Evolutionary conservation across 2,888 invertebrate genomes (phyloP).

Genomic region (Tetheella fluctuosa): DNA sequence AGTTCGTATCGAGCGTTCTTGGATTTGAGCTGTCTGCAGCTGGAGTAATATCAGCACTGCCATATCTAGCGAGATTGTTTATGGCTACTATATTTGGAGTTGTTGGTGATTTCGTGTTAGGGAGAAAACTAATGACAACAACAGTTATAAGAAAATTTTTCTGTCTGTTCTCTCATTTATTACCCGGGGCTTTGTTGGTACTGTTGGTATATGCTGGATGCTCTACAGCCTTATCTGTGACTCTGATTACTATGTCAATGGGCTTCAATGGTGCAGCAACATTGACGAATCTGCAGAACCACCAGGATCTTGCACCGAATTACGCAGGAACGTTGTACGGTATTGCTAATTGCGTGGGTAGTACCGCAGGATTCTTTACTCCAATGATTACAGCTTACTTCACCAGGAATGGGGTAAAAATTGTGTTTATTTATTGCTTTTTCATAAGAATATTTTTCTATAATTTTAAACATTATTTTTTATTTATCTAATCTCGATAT

Average conservation of each 20-base stretch:
- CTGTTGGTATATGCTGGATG: constrained; percentile 85
- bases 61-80: constrained; percentile 88
- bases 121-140: constrained; percentile 69
- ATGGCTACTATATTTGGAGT: constrained; percentile 89
- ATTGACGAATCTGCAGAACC: constrained; percentile 85
- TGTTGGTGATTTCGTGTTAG: constrained; percentile 86
- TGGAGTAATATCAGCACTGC: constrained; percentile 87
- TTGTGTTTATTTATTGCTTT: neutral
- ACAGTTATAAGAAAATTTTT: constrained; percentile 85
- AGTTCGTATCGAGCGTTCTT: constrained; percentile 88
- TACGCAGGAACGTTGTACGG: constrained; percentile 91
- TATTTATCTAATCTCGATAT: no score
- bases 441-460: neutral
- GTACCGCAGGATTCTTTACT: constrained; percentile 89
- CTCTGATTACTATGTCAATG: constrained; percentile 87
- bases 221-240: constrained; percentile 85
- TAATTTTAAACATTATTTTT: no score
- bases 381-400: constrained; percentile 89
- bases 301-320: constrained; percentile 91
- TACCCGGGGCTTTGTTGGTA: constrained; percentile 81
- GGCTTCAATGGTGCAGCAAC: constrained; percentile 87
- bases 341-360: constrained; percentile 90
- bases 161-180: constrained; percentile 84
- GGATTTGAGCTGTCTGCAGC: constrained; percentile 89
- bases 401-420: constrained; percentile 79